phyloP scores from a whole-genome alignment of 2,113 vertebrate genomes.

The Cottus gobio region DNA sequence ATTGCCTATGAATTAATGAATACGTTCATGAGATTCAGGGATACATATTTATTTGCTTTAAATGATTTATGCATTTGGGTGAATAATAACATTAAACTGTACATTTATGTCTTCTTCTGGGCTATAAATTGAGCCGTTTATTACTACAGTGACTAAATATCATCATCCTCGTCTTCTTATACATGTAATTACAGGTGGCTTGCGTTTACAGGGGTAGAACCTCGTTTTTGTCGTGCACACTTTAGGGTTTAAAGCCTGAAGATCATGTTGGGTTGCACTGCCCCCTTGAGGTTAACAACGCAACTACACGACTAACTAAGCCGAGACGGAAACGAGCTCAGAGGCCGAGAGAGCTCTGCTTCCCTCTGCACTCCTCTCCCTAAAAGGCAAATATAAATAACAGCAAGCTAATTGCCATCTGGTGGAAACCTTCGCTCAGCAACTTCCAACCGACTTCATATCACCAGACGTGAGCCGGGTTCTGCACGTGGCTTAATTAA shows the following conservation, averaged over 20 bases:
- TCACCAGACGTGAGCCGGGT: slow-evolving; percentile 26
- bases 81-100: neutral
- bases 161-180: neutral
- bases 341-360: slow-evolving; percentile 36
- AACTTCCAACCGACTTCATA: slow-evolving; percentile 14
- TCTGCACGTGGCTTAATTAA: slow-evolving; percentile 14
- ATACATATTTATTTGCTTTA: neutral
- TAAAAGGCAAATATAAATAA: slow-evolving; percentile 66
- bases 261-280: slow-evolving; percentile 46
- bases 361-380: slow-evolving; percentile 53
- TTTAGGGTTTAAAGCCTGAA: neutral
- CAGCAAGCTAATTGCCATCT: slow-evolving; percentile 51
- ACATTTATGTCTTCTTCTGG: neutral
- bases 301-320: slow-evolving; percentile 8
- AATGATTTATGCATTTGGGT: neutral
- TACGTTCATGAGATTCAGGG: neutral
- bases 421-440: slow-evolving; percentile 60
- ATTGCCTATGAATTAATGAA: slow-evolving; percentile 15
- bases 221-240: neutral
- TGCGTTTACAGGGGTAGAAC: neutral
- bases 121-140: neutral
- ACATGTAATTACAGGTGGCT: neutral
- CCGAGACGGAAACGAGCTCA: neutral
- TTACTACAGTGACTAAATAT: neutral
- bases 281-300: slow-evolving; percentile 52